Conservation (phyloP, 2,797 vertebrate species). For the Rhincodon typus region DNA sequence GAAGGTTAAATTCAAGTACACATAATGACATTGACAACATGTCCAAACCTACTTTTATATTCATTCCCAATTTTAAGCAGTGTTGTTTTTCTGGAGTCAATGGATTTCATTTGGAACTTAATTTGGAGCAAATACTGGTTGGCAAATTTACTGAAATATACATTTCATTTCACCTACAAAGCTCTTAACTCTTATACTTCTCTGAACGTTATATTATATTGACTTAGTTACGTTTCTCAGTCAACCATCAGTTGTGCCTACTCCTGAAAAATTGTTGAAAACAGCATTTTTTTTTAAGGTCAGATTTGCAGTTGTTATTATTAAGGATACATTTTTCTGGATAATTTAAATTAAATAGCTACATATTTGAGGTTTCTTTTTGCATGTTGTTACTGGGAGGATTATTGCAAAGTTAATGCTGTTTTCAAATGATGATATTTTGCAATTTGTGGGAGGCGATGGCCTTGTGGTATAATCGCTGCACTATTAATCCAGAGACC, state of each 20-base stretch:
- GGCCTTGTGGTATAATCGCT: too few species aligned
- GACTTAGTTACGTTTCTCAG: not conserved
- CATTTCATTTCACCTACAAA: not conserved
- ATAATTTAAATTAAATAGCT: not conserved
- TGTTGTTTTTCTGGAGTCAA: not conserved
- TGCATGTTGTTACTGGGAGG: not conserved
- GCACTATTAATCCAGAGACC: too few species aligned
- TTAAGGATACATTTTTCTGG: not conserved
- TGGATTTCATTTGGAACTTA: not conserved
- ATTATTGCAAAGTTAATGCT: not conserved
- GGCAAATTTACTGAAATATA: not conserved
- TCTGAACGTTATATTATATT: not conserved
- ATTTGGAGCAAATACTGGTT: not conserved
- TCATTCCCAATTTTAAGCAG: not conserved
- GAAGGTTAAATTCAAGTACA: not conserved
- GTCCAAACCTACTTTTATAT: not conserved
- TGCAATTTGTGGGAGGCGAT: too few species aligned
- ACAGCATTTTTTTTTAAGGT: not conserved
- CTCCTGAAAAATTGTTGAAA: not conserved
- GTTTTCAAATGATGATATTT: not conserved
- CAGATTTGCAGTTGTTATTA: not conserved
- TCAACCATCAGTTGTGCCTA: not conserved
- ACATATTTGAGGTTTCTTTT: not conserved
- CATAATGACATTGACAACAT: not conserved
- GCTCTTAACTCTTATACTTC: not conserved